Percentiles rank a stretch among this genome's conserved stretches.
Evolutionary conservation across 2,113 vertebrate species (phyloP).

Genomic region (Tautogolabrus adspersus): DNA sequence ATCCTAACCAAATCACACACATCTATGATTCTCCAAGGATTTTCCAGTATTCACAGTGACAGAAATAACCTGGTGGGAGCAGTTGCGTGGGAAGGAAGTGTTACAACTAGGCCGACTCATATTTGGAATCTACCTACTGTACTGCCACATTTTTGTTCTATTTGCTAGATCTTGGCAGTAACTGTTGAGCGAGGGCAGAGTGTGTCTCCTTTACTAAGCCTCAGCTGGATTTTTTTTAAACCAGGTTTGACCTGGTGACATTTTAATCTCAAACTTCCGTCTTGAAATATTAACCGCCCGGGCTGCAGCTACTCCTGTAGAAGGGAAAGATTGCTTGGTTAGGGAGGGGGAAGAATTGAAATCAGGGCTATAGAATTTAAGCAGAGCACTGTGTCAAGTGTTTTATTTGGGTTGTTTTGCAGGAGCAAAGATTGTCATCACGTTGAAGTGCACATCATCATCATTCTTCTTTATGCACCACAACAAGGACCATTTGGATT

Average conservation of each 20-base stretch:
- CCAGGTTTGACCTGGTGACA: slow-evolving; percentile 38
- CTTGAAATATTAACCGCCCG: slow-evolving; percentile 29
- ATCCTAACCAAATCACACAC: slow-evolving; percentile 30
- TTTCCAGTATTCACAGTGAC: slow-evolving; percentile 36
- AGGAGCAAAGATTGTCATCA: slow-evolving; percentile 10
- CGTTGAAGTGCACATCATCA: slow-evolving; percentile 24
- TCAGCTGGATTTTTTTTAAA: slow-evolving; percentile 31
- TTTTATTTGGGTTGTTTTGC: slow-evolving; percentile 26
- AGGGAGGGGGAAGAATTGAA: not conserved
- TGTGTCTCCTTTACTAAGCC: slow-evolving; percentile 27
- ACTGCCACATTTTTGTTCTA: slow-evolving; percentile 26
- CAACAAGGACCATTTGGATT: slow-evolving; percentile 60
- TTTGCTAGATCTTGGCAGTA: slow-evolving; percentile 36
- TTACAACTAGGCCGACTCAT: slow-evolving; percentile 45
- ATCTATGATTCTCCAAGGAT: slow-evolving; percentile 21
- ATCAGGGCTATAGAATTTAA: slow-evolving; percentile 13
- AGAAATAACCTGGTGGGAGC: slow-evolving; percentile 54
- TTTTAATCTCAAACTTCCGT: slow-evolving; percentile 24
- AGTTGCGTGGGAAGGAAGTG: slow-evolving; percentile 41
- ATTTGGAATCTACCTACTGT: slow-evolving; percentile 33
- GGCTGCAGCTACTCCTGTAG: slow-evolving; percentile 1
- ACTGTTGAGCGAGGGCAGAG: slow-evolving; percentile 26
- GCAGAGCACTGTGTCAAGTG: slow-evolving; percentile 37
- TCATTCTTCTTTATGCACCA: slow-evolving; percentile 22
- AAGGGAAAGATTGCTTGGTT: not conserved